These are phyloP conservation scores for Melanchra persicariae DNA, from an alignment of 2,888 invertebrate genomes.

Conservation along the genomic window DNA sequence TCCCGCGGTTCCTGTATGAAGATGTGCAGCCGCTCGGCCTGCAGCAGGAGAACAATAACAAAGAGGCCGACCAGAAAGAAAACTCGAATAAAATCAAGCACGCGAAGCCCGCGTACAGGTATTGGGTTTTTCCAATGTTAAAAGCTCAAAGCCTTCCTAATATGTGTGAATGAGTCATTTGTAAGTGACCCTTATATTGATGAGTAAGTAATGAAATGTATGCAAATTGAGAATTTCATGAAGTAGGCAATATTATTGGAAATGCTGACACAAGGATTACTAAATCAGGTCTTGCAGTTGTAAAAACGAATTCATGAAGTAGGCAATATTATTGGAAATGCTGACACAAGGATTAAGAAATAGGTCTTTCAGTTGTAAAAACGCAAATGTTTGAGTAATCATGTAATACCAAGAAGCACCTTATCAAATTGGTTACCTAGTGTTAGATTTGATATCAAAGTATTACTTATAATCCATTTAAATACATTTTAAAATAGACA, in stretches of 20 bases:
- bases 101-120: conserved; percentile 91
- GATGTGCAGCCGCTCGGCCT: conserved; percentile 86
- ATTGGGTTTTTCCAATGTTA: conserved; percentile 72
- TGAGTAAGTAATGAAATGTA: conserved; percentile 59
- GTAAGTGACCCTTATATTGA: conserved; percentile 71
- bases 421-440: conserved; percentile 38
- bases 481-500: conserved; percentile 1
- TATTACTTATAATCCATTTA: conserved; percentile 22
- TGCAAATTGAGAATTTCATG: conserved; percentile 40
- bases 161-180: conserved; percentile 62
- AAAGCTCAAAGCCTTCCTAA: conserved; percentile 58
- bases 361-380: conserved; percentile 26
- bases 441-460: conserved; percentile 40
- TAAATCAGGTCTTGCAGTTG: conserved; percentile 34
- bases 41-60: conserved; percentile 87
- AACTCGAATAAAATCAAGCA: conserved; percentile 88
- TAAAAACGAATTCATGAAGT: conserved; percentile 39
- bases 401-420: conserved; percentile 29
- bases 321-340: conserved; percentile 51
- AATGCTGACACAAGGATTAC: conserved; percentile 55
- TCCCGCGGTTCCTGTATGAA: conserved; percentile 88
- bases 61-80: conserved; percentile 85
- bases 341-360: conserved; percentile 53
- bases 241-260: conserved; percentile 46
- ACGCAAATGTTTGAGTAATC: conserved; percentile 20